Conservation (phyloP, 2,113 vertebrate genomes). For the Agapornis roseicollis region DNA sequence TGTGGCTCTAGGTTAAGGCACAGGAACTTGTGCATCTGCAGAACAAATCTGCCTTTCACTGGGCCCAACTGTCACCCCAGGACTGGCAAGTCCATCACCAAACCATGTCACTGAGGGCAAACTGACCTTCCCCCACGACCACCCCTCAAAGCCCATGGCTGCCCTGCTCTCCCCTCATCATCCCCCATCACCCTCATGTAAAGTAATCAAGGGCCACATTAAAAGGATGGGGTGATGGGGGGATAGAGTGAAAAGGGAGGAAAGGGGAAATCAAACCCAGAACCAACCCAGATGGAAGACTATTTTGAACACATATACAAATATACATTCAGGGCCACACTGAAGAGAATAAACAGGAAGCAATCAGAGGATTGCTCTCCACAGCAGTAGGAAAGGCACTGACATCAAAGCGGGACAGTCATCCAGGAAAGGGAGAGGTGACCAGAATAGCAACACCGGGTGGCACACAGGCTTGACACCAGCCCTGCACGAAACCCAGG, state of each 20-base stretch:
- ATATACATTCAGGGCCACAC: neutral
- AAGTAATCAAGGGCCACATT: neutral
- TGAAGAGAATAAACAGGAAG: neutral
- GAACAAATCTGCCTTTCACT: neutral
- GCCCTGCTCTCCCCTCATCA: neutral
- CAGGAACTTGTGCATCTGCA: accelerated
- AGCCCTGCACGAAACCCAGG: neutral
- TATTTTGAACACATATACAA: neutral
- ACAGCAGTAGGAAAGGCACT: neutral
- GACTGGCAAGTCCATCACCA: neutral
- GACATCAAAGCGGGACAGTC: neutral
- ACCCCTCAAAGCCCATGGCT: neutral
- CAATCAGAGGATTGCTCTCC: neutral
- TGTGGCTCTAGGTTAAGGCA: neutral
- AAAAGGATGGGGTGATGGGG: neutral
- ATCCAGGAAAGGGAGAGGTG: neutral
- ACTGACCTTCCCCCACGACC: neutral
- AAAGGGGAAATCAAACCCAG: neutral
- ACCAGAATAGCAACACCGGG: neutral
- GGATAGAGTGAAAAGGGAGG: neutral
- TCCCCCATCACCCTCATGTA: neutral
- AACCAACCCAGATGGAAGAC: neutral
- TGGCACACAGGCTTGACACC: neutral
- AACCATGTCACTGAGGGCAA: neutral
- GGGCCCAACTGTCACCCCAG: neutral